Percentiles rank a stretch among this genome's conserved stretches.
phyloP scores from a whole-genome alignment of 2,113 vertebrate species.

The Myrmecophaga tridactyla region DNA sequence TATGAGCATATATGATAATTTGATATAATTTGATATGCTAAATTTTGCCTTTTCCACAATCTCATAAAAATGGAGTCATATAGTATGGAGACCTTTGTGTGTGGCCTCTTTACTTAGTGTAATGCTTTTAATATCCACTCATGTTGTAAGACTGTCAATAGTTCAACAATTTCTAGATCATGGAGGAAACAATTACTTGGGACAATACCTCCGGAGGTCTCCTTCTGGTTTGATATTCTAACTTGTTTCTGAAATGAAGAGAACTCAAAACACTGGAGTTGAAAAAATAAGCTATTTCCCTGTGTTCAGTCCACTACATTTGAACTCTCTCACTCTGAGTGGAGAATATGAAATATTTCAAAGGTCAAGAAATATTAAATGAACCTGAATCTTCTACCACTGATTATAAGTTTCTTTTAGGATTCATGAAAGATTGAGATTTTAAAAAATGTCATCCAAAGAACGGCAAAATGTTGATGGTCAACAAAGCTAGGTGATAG shows the following conservation, averaged over 20 bases:
- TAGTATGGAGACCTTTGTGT: not conserved
- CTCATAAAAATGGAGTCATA: no score
- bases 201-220: not conserved
- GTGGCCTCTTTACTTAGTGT: not conserved
- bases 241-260: slow-evolving; percentile 6
- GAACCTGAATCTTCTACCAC: not conserved
- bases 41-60: no score
- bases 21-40: not conserved
- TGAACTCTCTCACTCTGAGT: not conserved
- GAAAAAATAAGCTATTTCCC: not conserved
- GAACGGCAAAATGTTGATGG: not conserved
- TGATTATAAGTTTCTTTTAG: no score
- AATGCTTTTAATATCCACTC: not conserved
- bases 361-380: not conserved
- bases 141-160: not conserved
- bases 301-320: not conserved
- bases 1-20: not conserved
- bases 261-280: not conserved
- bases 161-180: not conserved
- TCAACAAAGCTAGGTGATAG: not conserved
- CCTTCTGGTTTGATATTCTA: not conserved
- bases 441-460: not conserved
- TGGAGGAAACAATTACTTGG: not conserved
- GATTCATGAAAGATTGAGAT: not conserved
- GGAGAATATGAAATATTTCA: not conserved